Percentiles rank a stretch among this genome's conserved stretches.
phyloP scores from a whole-genome alignment of 2,113 vertebrate species.

The Eulemur rufifrons region DNA sequence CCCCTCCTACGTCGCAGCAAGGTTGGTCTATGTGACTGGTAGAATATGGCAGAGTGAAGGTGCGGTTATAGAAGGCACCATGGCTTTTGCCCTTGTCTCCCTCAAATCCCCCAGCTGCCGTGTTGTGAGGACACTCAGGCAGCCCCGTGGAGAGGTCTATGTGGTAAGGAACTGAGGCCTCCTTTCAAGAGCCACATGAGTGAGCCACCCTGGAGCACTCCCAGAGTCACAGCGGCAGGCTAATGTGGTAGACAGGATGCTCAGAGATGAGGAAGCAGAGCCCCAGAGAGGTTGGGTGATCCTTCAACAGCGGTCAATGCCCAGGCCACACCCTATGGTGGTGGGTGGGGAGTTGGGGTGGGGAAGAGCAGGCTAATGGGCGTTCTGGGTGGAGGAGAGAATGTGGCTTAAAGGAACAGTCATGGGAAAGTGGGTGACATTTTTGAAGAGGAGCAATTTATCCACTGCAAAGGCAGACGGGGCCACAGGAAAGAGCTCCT shows the following conservation, averaged over 20 bases:
- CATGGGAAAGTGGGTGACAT: neutral
- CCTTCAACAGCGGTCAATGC: neutral
- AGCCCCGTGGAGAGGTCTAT: neutral
- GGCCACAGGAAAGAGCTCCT: neutral
- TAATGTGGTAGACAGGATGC: neutral
- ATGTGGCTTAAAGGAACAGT: neutral
- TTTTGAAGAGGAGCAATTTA: neutral
- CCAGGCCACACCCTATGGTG: neutral
- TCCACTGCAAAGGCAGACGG: neutral
- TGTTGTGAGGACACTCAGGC: neutral
- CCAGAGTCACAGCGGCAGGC: neutral
- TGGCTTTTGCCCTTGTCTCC: neutral
- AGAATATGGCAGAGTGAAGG: neutral
- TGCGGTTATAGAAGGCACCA: neutral
- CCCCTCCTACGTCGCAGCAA: neutral
- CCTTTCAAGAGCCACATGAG: neutral
- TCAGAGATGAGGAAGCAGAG: neutral
- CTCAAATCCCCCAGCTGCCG: neutral
- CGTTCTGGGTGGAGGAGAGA: neutral
- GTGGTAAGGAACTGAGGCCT: neutral
- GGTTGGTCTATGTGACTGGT: accelerated
- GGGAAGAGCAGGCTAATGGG: neutral
- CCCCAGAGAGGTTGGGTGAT: neutral
- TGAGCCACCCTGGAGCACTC: neutral
- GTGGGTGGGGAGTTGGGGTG: neutral